Base-by-base conservation (phyloP, 2,797 vertebrate genomes). In the Artibeus lituratus region DNA sequence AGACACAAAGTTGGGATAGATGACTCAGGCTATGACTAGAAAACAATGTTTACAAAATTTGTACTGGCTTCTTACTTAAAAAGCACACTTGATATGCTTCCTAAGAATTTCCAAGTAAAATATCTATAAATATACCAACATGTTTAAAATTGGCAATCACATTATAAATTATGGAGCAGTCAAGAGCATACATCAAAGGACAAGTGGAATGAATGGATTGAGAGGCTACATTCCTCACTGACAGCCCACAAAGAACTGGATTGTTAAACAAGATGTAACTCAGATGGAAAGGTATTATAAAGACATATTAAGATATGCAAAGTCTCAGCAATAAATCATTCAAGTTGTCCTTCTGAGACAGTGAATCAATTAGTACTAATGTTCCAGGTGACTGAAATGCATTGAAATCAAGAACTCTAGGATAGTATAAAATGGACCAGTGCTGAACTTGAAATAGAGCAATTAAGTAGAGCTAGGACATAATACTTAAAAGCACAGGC, bases 21-120 rank as follows among this genome's bases (percentile, higher is more conserved):
- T 55, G 42, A 87, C 55, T 74, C 67, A 65, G 86, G 42, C 70
- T 77, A 49, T 35, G 53, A 93, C 73, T 35, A 87, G 76, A 49
- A 91, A 88, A 83, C 94, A 74, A 39, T 84, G 74, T 82, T 91
- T 94, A 82, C 55, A 85, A 85, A 51, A 69, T 92, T 72, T 24
- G 12, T 65, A 24, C 67, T 70, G 67, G 18, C 47, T 97, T 91
- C 78, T 65, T 88, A 89, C 42, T 92, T 78, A 90, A 49, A 67
- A 77, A 88, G 93, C 76, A 78, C 44, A 12, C 82, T 91, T 81
- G 57, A 73, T 67, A n/a, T 22, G 14, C 55, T 91, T 93, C 95
- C 73, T 90, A 69, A 95, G 94, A 91, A 90, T 59, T 92, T 94
- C 73, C 62, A 94, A 93, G 94, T 86, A 69, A 96, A 92, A 57